Conservation (phyloP, 2,797 vertebrate species). For the Ceyx erithaca region DNA sequence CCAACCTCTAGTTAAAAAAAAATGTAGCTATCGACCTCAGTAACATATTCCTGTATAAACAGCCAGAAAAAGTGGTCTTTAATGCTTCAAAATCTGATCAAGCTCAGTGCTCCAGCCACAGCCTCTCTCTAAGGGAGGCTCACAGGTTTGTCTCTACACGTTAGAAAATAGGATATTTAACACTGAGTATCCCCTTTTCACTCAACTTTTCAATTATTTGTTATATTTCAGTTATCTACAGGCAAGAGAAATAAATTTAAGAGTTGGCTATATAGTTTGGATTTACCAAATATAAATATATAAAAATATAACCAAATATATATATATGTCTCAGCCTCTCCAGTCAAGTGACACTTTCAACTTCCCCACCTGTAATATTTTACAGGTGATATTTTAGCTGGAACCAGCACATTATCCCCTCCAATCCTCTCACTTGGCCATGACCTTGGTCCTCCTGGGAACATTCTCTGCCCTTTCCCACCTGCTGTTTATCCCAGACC, state of each 20-base stretch:
- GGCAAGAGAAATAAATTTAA: neutral
- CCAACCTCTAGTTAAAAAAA: neutral
- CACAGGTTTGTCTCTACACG: neutral
- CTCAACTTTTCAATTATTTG: neutral
- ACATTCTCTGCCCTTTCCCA: neutral
- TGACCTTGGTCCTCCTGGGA: neutral
- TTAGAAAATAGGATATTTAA: neutral
- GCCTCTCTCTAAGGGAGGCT: neutral
- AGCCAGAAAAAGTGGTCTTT: neutral
- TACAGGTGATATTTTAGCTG: neutral
- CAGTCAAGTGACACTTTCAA: neutral
- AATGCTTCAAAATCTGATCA: neutral
- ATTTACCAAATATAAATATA: neutral
- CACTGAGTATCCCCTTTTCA: neutral
- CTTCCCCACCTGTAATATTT: neutral
- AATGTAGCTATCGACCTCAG: neutral
- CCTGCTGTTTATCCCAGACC: neutral
- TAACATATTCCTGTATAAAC: neutral
- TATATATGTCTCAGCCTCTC: neutral
- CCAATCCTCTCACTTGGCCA: neutral
- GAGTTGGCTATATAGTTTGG: neutral
- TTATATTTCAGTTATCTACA: neutral
- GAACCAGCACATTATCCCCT: neutral
- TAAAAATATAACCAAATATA: no score
- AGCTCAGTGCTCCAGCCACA: neutral